Evolutionary conservation across 2,888 invertebrate species (phyloP), one percentile per base, ranked within the genome.

Genomic region (Amiota minor): DNA sequence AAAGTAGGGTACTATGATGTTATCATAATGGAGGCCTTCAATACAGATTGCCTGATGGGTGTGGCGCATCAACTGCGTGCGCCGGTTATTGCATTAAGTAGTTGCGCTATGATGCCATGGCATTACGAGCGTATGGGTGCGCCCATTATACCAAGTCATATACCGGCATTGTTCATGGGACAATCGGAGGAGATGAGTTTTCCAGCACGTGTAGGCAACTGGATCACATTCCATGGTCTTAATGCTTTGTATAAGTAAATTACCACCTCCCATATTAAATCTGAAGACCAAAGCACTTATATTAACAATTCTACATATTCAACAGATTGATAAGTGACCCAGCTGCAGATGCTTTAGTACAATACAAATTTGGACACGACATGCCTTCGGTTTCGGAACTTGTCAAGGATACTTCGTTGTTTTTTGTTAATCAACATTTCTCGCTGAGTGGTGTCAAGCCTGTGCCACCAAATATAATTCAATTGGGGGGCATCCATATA

Each of bases 11-110:
- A 92, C 81, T 83, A 62, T 45, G 95, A 96, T 87, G 87, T 95
- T 0, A 91, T 94, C 9, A 86, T 95, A 0, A 90, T 92, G 71
- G 95, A 95, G 88, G 92, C 92, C 72, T 95, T 95, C 84, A 94
- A 94, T 78, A 92, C 92, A 68, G 94, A 95, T 82, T 95, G 95
- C 85, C 92, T 92, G 85, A 88, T 94, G 78, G 93, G 92, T 1
- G 87, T 95, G 47, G 93, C 92, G 0, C 91, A 93, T 80, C 92
- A 92, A 79, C 91, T 94, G 14, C 88, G 91, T 61, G 93, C 92
- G 0, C 94, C 94, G 0, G 91, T 92, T 1, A 91, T 94, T 0
- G 88, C 85, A 0, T 46, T 89, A 0, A 88, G 88, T 75, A 89
- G 93, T 2, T 92, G 92, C 77, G 90, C 92, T 16, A 76, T 93